Evolutionary conservation across 2,888 invertebrate genomes (phyloP).

Genomic region (Hirudinaria manillensis): DNA sequence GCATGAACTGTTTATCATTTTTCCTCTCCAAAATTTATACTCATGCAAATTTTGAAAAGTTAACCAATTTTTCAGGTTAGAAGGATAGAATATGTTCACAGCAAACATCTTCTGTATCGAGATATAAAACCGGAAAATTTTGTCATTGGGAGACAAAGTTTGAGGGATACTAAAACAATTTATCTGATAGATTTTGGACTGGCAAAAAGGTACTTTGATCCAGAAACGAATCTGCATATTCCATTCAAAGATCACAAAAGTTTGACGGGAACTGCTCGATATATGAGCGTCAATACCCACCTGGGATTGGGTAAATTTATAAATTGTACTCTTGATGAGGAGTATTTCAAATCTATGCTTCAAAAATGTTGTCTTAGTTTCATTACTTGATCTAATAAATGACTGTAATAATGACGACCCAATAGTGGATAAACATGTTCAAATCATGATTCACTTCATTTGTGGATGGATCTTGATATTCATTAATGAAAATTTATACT

Average conservation of each 20-base stretch:
- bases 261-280: conserved; percentile 96
- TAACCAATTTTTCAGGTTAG: conserved; percentile 19
- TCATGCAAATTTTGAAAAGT: too few relatives aligned
- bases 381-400: too few relatives aligned
- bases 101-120: conserved; percentile 28
- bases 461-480: too few relatives aligned
- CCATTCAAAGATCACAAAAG: conserved; percentile 99
- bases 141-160: conserved; percentile 29
- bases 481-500: not conserved
- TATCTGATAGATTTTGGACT: conserved; percentile 99
- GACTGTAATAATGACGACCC: too few relatives aligned
- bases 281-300: conserved; percentile 99
- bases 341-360: too few relatives aligned
- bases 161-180: conserved; percentile 53
- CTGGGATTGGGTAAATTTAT: conserved; percentile 77
- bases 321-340: not conserved
- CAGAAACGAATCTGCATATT: conserved; percentile 88
- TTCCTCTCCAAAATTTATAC: too few relatives aligned
- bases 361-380: too few relatives aligned
- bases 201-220: conserved; percentile 99
- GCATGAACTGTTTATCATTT: too few relatives aligned
- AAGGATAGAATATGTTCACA: conserved; percentile 22
- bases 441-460: too few relatives aligned
- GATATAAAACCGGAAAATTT: conserved; percentile 34
- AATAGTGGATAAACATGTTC: too few relatives aligned